phyloP scores from a whole-genome alignment of 1,140 invertebrate genomes.

The Belonocnema kinseyi region DNA sequence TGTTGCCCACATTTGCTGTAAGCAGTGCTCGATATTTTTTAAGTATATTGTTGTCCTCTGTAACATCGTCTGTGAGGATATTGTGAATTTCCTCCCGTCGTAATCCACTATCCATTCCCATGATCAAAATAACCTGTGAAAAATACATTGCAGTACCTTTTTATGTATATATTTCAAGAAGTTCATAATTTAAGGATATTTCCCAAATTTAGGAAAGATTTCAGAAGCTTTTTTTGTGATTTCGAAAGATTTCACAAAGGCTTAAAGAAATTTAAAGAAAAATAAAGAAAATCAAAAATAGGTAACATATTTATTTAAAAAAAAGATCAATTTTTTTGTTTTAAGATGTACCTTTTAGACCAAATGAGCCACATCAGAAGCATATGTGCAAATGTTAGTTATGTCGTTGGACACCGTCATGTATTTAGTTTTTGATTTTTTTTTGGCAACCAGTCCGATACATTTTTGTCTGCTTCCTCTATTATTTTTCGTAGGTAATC shows the following conservation, averaged over 20 bases:
- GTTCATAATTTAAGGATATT: not conserved
- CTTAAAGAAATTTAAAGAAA: too few species aligned
- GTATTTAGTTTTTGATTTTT: too few species aligned
- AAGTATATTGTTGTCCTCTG: not conserved
- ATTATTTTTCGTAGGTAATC: too few species aligned
- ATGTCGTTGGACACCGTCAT: not conserved
- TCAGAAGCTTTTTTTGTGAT: too few species aligned
- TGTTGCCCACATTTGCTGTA: constrained; percentile 27
- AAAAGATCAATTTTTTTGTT: not conserved
- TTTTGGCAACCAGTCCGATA: too few species aligned
- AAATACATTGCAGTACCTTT: not conserved
- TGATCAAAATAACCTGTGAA: not conserved
- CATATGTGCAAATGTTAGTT: not conserved
- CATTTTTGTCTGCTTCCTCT: too few species aligned
- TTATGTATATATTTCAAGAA: not conserved
- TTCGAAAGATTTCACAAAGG: too few species aligned
- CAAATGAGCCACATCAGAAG: not conserved
- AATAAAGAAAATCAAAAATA: too few species aligned
- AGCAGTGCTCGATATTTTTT: constrained; percentile 5
- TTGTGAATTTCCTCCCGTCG: not conserved
- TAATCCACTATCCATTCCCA: not conserved
- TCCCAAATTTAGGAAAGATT: not conserved
- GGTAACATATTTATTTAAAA: not conserved
- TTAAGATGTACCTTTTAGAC: not conserved
- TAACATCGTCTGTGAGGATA: not conserved